Evolutionary conservation across 1,140 invertebrate genomes (phyloP).

Genomic region (Eurytemora carolleeae): DNA sequence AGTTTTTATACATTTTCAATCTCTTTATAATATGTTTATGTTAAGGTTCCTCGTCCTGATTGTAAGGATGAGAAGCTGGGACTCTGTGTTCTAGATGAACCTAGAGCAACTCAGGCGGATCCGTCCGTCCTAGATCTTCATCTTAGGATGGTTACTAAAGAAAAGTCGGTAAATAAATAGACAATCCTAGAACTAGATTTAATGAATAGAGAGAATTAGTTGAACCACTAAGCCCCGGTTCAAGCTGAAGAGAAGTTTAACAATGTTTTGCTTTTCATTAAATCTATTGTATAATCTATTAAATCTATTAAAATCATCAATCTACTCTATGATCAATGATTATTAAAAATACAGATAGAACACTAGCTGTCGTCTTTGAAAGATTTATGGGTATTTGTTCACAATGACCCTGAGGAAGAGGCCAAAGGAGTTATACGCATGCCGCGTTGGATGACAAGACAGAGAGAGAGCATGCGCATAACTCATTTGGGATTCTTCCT

Average conservation of each 20-base stretch:
- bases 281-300: background rate
- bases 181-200: background rate
- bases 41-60: slow-evolving; percentile 52
- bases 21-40: too few species aligned
- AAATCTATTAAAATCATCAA: too few species aligned
- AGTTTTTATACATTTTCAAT: too few species aligned
- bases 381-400: too few species aligned
- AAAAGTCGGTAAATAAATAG: background rate
- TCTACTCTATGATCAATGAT: background rate
- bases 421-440: too few species aligned
- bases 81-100: slow-evolving; percentile 75
- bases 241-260: too few species aligned
- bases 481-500: too few species aligned
- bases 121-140: slow-evolving; percentile 80
- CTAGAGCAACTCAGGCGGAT: slow-evolving; percentile 80
- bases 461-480: too few species aligned
- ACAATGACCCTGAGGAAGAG: too few species aligned
- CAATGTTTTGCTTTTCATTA: background rate
- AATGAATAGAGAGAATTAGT: background rate
- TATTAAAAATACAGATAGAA: background rate
- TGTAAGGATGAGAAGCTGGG: slow-evolving; percentile 48
- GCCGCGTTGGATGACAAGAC: too few species aligned
- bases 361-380: too few species aligned
- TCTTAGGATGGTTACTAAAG: slow-evolving; percentile 57
- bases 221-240: too few species aligned